Conservation (phyloP, 2,797 vertebrate genomes). For the Acestrorhynchus altus region DNA sequence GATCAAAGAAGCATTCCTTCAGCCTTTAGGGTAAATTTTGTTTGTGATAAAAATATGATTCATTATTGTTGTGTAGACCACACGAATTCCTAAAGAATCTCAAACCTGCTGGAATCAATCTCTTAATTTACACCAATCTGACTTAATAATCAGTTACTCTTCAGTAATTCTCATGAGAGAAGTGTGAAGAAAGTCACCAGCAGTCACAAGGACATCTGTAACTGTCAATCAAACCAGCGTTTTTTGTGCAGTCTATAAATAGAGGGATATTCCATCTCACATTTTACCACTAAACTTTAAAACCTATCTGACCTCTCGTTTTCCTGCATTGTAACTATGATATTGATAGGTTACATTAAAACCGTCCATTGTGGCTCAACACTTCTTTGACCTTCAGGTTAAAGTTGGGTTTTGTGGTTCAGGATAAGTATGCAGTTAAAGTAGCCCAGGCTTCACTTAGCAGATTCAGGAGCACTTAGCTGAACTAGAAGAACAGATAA, state of each 20-base stretch:
- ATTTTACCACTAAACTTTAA: neutral
- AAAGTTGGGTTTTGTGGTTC: neutral
- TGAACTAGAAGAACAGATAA: too few relatives aligned
- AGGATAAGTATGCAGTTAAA: too few relatives aligned
- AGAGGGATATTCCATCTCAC: slow-evolving; percentile 19
- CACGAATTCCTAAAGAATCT: neutral
- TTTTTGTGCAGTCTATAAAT: slow-evolving; percentile 25
- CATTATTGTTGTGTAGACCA: neutral
- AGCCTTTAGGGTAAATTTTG: neutral
- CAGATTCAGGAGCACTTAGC: too few relatives aligned
- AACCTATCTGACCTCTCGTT: neutral
- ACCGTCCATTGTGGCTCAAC: neutral
- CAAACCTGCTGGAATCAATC: neutral
- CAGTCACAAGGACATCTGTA: slow-evolving; percentile 52
- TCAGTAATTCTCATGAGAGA: neutral
- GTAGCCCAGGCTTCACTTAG: too few relatives aligned
- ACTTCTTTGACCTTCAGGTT: neutral
- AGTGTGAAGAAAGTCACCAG: neutral
- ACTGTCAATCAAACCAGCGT: slow-evolving; percentile 66
- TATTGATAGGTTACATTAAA: too few relatives aligned
- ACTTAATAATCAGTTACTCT: neutral
- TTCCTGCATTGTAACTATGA: neutral
- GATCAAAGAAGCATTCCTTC: neutral
- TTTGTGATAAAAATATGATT: neutral
- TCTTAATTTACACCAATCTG: neutral